Evolutionary conservation across 2,113 vertebrate species (phyloP), one percentile per base, ranked within the genome.

Genomic region (Oncorhynchus keta): DNA sequence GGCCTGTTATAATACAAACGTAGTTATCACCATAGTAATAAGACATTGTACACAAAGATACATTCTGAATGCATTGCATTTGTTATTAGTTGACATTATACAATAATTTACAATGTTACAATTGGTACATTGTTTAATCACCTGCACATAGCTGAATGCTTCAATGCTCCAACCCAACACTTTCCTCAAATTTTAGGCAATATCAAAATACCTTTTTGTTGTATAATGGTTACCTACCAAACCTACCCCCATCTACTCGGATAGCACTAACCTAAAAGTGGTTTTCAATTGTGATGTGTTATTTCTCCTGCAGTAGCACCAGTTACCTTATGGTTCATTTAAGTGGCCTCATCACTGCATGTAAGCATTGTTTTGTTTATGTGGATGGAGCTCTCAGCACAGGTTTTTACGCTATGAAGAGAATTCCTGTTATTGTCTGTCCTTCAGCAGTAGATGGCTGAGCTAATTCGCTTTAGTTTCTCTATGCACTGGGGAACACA

Each of bases 381-480:
- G 80, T 83, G 78, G 78, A 74, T 55, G 51, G 51, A 76, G 76
- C 82, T 86, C 81, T 87, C 78, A 83, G 82, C 84, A 83, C 80
- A 75, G 68, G 86, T 68, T 89, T 90, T 96, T 95, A 91, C 92
- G 93, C 93, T 94, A 92, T 94, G 94, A 96, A 95, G 94, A 96
- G 95, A 95, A 95, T 95, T 96, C 84, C 94, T 95, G 93, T 96
- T 95, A 95, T 97, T 97, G 96, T 96, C 95, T 95, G 94, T 95
- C 93, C 93, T 95, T 94, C 93, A 94, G 95, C 95, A 93, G 94
- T 90, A 97, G 96, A 97, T 97, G 95, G 97, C 96, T 95, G 95
- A 96, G 95, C 96, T 98, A 97, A 99, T 99, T 98, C 95, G 95
- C 96, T 96, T 97, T 96, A 95, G 95, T 98, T 97, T 95, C 94